A percentile compares a stretch with the other conserved stretches of the same genome.
These are phyloP conservation scores for Trachops cirrhosus DNA, from an alignment of 2,797 vertebrate genomes.

Conservation along the genomic window DNA sequence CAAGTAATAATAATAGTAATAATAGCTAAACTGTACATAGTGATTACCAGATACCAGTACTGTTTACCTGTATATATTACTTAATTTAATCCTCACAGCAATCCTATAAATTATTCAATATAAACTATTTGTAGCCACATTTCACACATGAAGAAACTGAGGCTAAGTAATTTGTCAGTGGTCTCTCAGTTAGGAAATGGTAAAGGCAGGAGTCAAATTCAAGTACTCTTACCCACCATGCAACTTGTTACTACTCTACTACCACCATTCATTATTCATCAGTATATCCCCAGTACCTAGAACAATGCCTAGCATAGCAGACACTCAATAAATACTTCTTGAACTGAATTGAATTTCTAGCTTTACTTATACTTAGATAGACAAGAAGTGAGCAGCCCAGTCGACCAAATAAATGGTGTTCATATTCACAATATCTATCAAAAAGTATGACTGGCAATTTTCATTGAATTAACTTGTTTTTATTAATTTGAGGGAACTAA, in stretches of 20 bases:
- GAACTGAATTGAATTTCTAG: background rate
- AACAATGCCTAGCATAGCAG: background rate
- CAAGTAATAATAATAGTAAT: background rate
- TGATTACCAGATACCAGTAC: background rate
- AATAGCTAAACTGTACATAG: background rate
- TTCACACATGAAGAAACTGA: constrained; percentile 24
- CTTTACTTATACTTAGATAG: constrained; percentile 2
- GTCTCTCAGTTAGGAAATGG: background rate
- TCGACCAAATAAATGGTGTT: constrained; percentile 4
- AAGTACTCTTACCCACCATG: background rate
- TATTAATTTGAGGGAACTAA: constrained; percentile 14
- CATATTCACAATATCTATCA: constrained; percentile 1
- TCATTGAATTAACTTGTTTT: background rate
- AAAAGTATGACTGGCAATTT: constrained; percentile 34
- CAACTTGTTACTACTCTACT: background rate
- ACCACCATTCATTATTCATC: background rate
- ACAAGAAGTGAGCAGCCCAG: background rate
- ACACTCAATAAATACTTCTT: background rate
- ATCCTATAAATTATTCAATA: background rate
- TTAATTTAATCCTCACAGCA: constrained; percentile 34
- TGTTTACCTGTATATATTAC: background rate
- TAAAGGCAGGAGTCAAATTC: background rate
- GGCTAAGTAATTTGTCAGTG: background rate
- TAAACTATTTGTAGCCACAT: background rate
- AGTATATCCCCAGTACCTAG: background rate